Percentiles rank a stretch among this genome's conserved stretches.
phyloP scores from a whole-genome alignment of 2,888 invertebrate species.

The Nowickia ferox region DNA sequence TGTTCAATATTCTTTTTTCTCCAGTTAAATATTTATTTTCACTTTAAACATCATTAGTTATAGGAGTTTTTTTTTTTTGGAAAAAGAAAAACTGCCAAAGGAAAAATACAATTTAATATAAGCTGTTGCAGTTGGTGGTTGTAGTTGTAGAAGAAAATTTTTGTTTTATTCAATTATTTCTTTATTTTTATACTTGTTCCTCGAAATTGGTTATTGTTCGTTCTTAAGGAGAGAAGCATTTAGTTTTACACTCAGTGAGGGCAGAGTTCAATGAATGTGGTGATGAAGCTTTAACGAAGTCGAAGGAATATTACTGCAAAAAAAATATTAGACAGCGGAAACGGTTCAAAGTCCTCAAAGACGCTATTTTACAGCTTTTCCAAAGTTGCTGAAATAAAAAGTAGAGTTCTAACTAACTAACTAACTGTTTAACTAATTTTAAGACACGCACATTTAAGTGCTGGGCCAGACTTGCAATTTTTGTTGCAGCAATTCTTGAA shows the following conservation, averaged over 20 bases:
- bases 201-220: conserved; percentile 41
- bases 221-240: background rate
- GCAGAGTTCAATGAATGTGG: background rate
- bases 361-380: no score
- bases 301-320: no score
- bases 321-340: no score
- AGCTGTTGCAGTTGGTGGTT: conserved; percentile 14
- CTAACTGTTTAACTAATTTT: no score
- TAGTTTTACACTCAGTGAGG: background rate
- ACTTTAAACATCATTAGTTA: conserved; percentile 48
- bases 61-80: background rate
- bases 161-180: conserved; percentile 36
- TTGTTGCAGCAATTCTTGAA: no score
- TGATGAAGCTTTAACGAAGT: no score
- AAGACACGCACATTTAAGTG: no score
- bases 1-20: conserved; percentile 1
- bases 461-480: no score
- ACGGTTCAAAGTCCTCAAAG: no score
- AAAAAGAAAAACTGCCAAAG: background rate
- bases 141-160: background rate
- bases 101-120: conserved; percentile 14
- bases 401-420: no score
- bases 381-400: no score
- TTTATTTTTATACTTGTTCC: conserved; percentile 31
- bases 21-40: conserved; percentile 19